Evolutionary conservation across 2,113 vertebrate species (phyloP).

Genomic region (Pardalotus punctatus): DNA sequence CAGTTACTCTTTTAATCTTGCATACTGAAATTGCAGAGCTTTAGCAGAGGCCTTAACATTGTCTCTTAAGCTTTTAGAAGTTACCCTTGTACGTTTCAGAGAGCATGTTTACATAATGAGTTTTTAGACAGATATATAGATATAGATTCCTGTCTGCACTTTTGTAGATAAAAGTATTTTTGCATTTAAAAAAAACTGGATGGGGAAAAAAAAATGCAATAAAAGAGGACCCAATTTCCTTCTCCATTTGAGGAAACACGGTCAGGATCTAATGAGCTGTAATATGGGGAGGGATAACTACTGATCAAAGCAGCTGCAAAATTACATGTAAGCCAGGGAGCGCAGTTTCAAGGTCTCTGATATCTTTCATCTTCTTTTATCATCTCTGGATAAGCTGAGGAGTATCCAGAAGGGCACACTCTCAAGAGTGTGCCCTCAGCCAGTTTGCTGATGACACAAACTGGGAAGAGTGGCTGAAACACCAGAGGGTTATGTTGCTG

Average conservation of each 20-base stretch:
- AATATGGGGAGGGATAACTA: background rate
- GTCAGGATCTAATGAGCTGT: background rate
- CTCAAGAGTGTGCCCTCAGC: background rate
- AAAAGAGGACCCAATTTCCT: background rate
- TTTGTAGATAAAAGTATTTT: background rate
- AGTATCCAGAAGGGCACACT: background rate
- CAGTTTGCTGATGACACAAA: background rate
- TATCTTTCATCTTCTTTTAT: background rate
- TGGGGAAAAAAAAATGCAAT: background rate
- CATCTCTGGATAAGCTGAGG: background rate
- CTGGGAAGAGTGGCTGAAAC: background rate
- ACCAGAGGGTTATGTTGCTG: background rate
- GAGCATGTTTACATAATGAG: background rate
- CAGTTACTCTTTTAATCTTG: background rate
- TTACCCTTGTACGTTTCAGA: background rate
- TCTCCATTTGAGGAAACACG: background rate
- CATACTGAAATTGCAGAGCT: background rate
- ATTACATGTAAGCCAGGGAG: background rate
- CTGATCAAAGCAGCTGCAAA: background rate
- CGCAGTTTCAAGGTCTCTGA: background rate
- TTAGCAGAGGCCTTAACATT: background rate
- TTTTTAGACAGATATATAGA: background rate
- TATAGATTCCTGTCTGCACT: background rate
- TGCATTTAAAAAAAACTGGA: background rate
- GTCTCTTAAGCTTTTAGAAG: background rate